Base-by-base conservation (phyloP, 2,888 invertebrate genomes). In the Cheilosia vulpina region DNA sequence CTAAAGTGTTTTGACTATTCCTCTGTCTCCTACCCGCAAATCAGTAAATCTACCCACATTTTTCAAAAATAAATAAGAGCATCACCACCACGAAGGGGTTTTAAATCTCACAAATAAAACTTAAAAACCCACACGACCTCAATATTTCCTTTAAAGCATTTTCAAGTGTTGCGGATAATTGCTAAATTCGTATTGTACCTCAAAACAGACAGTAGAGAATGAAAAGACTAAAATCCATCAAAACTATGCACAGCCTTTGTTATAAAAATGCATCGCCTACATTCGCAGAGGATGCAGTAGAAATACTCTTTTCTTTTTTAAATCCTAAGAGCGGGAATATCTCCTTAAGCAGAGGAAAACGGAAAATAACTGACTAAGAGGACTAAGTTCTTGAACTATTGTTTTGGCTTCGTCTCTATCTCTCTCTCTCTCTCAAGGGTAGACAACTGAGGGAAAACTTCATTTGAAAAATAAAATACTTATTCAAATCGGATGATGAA, bases 141-240 rank as follows among this genome's bases (percentile, higher is more conserved):
- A 72, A 72, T 72, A 52, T 17, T 41, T 11, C 11, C 55, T 55
- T 55, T 47, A 47, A 63, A 55, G 38, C 55, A 55, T 47, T 55
- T 31, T 63, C 55, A 63, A 73, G 73, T 73, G 55, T 47, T 63
- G 73, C 73, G 53, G 73, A 73, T 73, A 63, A 63, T 63, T 63
- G 53, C 55, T 55, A 45, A 45, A 45, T 63, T 63, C 45, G 11
- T 24, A 55, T 17, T 15, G 15, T 38, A 38, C 38, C 38, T 4
- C 38, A 38, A 13, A 38, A 13, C 38, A 13, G 38, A 34, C 21
- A 38, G 7, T 21, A n/a, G 34, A 52, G n/a, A 50, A 50, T 19
- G 11, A 50, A 52, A 52, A 21, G 34, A 11, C n/a, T 47, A 38
- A 65, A 63, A 63, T 15, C 50, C 34, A 50, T 34, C 34, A 34